Evolutionary conservation across 2,797 vertebrate species (phyloP), one percentile per base, ranked within the genome.

Genomic region (Chelonia mydas): DNA sequence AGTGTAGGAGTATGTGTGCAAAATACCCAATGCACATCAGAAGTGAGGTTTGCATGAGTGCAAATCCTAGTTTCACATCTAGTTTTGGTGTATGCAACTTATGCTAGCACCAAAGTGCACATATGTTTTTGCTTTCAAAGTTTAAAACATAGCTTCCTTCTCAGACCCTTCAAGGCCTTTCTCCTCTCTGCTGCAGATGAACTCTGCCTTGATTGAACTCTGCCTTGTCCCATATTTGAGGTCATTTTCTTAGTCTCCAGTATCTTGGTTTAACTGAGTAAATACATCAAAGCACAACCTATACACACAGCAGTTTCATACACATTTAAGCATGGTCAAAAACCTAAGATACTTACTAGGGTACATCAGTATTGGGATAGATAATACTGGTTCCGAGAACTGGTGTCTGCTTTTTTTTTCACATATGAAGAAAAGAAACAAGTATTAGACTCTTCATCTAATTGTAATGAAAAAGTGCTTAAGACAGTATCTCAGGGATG

Each of bases 291-390:
- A 84, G 17, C 80, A 53, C 28, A 85, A 81, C 47, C 5, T 50
- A 74, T 11, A 37, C 50, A 45, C 8, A 2, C 45, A 83, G 88
- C 90, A 72, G 0, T 79, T 53, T 85, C 87, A 45, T 92, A 84
- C 86, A 25, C 59, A 61, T 90, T 95, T 95, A 91, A 74, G 93
- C 86, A 92, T 45, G 83, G 83, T 91, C 94, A 87, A 83, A 61
- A 93, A 88, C 68, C 91, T 33, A 79, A 95, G 96, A 97, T 47
- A 21, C 82, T 96, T 94, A 94, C 87, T 94, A 6, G 0, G 3
- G 1, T 84, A 54, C 41, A 11, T 96, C 83, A 84, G 95, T 83
- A 13, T 89, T 86, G 83, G 49, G 53, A 93, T n/a, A 90, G 86
- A 92, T 68, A 87, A 88, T 86, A 53, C 72, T 55, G 84, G 41